A percentile compares a stretch with the other conserved stretches of the same genome.
phyloP scores from a whole-genome alignment of 2,113 vertebrate species.

The Coptodon rendalli region DNA sequence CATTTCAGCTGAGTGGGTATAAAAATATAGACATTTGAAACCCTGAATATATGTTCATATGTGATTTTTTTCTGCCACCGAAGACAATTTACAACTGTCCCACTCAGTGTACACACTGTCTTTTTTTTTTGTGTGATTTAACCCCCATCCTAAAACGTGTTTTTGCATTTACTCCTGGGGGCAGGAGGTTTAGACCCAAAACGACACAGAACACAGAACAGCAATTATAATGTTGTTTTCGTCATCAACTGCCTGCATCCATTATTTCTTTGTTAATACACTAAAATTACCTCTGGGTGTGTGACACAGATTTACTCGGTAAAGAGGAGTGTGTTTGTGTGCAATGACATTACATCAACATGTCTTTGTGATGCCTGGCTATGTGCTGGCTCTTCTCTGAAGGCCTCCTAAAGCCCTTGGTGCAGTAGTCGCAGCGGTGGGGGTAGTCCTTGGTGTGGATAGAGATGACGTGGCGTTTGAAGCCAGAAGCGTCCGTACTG shows the following conservation, averaged over 20 bases:
- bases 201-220: slow-evolving; percentile 54
- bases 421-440: slow-evolving; percentile 97
- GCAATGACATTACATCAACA: slow-evolving; percentile 76
- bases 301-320: slow-evolving; percentile 55
- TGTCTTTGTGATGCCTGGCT: slow-evolving; percentile 98
- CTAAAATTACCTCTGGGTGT: slow-evolving; percentile 52
- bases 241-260: slow-evolving; percentile 36
- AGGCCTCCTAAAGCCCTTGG: slow-evolving; percentile 96
- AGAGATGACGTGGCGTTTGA: slow-evolving; percentile 98
- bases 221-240: slow-evolving; percentile 46
- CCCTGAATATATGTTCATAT: slow-evolving; percentile 73
- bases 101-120: slow-evolving; percentile 44
- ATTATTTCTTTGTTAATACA: slow-evolving; percentile 49
- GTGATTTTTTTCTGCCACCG: slow-evolving; percentile 56
- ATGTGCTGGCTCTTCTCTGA: slow-evolving; percentile 99
- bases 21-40: slow-evolving; percentile 77
- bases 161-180: slow-evolving; percentile 22
- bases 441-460: slow-evolving; percentile 99
- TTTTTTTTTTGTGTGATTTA: slow-evolving; percentile 19
- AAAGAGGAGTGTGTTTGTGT: slow-evolving; percentile 37
- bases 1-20: slow-evolving; percentile 71
- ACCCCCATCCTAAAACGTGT: slow-evolving; percentile 39
- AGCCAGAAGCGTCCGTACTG: slow-evolving; percentile 97
- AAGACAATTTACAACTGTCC: slow-evolving; percentile 60
- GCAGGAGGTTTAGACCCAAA: slow-evolving; percentile 37